These are phyloP conservation scores for Protomyctophum bolini DNA, from an alignment of 2,113 vertebrate genomes.

Conservation along the genomic window DNA sequence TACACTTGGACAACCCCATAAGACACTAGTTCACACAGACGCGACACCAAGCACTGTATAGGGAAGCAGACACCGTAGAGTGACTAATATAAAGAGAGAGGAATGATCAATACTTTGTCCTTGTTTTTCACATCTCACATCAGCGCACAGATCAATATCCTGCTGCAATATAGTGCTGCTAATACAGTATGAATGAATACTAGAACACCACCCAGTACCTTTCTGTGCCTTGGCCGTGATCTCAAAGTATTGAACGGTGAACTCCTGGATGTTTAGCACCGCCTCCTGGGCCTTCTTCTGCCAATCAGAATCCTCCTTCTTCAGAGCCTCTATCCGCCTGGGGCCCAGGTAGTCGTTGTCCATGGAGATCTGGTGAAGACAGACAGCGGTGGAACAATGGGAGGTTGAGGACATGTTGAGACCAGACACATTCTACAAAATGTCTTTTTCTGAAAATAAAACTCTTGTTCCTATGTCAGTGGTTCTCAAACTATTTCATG, in stretches of 20 bases:
- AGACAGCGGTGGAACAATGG: neutral
- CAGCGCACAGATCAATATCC: conserved; percentile 58
- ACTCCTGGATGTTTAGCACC: conserved; percentile 95
- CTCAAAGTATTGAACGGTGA: conserved; percentile 98
- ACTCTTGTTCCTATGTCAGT: too few relatives aligned
- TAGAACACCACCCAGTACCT: conserved; percentile 78
- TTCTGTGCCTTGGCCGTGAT: conserved; percentile 96
- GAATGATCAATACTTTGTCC: conserved; percentile 63
- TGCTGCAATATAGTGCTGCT: neutral
- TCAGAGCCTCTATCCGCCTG: conserved; percentile 90
- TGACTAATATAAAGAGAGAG: conserved; percentile 16
- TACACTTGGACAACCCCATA: too few relatives aligned
- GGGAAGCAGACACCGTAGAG: conserved; percentile 4
- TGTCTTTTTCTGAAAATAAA: too few relatives aligned
- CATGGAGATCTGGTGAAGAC: conserved; percentile 87
- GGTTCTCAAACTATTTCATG: too few relatives aligned
- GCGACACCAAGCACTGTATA: too few relatives aligned
- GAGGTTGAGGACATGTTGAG: too few relatives aligned
- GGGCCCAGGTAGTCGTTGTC: conserved; percentile 97
- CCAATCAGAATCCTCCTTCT: conserved; percentile 95
- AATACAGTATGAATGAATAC: neutral
- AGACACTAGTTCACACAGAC: neutral
- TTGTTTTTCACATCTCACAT: conserved; percentile 63
- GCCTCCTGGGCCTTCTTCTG: conserved; percentile 95
- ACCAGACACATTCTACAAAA: too few relatives aligned